phyloP scores from a whole-genome alignment of 2,797 vertebrate species.

The Pagetopsis macropterus region DNA sequence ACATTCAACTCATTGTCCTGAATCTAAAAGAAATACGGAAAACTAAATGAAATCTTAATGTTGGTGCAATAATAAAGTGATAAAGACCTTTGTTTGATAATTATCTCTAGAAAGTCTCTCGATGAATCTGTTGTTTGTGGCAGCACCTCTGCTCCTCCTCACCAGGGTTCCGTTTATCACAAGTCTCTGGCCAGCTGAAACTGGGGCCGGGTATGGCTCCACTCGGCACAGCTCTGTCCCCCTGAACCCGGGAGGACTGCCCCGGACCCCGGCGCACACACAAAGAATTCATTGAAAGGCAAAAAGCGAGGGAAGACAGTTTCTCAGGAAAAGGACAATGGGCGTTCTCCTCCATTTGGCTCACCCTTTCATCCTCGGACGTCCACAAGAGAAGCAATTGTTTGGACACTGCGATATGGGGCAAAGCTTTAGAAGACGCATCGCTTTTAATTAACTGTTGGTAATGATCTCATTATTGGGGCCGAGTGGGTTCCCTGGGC shows the following conservation, averaged over 20 bases:
- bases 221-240: constrained; percentile 49
- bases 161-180: constrained; percentile 28
- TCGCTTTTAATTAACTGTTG: constrained; percentile 87
- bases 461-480: constrained; percentile 88
- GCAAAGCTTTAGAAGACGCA: constrained; percentile 82
- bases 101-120: neutral
- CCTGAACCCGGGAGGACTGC: constrained; percentile 59
- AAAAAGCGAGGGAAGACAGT: constrained; percentile 79
- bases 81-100: neutral
- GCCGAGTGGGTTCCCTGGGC: constrained; percentile 63
- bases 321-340: constrained; percentile 84
- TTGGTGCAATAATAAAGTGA: neutral
- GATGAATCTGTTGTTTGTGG: neutral
- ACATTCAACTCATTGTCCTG: neutral
- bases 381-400: constrained; percentile 83
- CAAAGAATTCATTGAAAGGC: constrained; percentile 84
- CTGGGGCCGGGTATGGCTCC: constrained; percentile 31
- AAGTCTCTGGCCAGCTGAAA: constrained; percentile 22
- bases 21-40: neutral
- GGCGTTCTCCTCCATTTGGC: constrained; percentile 80
- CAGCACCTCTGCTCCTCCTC: constrained; percentile 10
- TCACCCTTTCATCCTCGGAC: constrained; percentile 79
- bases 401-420: constrained; percentile 80
- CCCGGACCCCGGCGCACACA: constrained; percentile 51
- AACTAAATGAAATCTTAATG: neutral